A percentile compares a stretch with the other conserved stretches of the same genome.
Conservation (phyloP, 2,797 vertebrate genomes). For the Molossus alvarezi region DNA sequence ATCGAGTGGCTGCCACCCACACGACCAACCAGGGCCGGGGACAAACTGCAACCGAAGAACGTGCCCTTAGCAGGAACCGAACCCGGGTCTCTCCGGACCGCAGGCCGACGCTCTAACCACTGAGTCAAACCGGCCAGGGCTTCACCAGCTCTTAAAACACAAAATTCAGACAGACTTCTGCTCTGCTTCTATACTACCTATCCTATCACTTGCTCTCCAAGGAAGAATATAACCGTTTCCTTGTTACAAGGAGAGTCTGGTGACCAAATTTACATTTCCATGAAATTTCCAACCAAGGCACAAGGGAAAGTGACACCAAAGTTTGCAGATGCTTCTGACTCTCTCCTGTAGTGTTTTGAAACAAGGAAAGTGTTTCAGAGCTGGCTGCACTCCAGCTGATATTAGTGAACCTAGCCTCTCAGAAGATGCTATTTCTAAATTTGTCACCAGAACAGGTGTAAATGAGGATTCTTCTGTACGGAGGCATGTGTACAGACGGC, state of each 20-base stretch:
- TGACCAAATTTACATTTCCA: background rate
- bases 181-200: background rate
- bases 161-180: background rate
- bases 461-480: background rate
- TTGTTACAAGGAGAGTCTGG: background rate
- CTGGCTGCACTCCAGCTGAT: background rate
- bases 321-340: background rate
- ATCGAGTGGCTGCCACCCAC: no score
- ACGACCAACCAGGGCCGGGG: no score
- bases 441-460: background rate
- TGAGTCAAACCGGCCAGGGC: no score
- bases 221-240: background rate
- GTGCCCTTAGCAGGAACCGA: no score
- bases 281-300: background rate
- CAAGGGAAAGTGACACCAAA: background rate
- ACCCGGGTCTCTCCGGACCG: no score
- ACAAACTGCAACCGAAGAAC: no score
- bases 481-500: background rate
- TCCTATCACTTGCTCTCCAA: background rate
- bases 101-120: no score
- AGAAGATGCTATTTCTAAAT: background rate
- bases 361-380: background rate
- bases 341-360: background rate
- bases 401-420: background rate
- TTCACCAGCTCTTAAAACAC: background rate